Conservation (phyloP, 1,140 invertebrate species). For the Hylaeus anthracinus region DNA sequence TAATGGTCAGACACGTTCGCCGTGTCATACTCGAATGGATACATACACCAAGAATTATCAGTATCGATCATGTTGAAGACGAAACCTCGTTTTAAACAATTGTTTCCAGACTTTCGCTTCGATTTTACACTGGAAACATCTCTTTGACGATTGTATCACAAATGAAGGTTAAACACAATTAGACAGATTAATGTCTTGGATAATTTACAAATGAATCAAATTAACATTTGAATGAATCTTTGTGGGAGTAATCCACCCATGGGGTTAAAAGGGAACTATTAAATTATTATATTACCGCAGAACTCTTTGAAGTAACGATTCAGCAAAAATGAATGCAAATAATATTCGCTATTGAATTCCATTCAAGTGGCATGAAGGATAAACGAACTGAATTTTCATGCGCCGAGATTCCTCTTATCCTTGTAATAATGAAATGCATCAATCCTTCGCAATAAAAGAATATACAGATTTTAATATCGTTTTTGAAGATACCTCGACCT, state of each 20-base stretch:
- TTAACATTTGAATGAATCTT: background rate
- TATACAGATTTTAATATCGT: conserved; percentile 14
- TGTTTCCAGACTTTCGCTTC: too few relatives aligned
- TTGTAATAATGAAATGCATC: conserved; percentile 7
- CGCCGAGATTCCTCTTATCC: background rate
- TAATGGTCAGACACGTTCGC: too few relatives aligned
- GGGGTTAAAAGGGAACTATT: background rate
- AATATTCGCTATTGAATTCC: conserved; percentile 12
- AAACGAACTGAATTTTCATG: conserved; percentile 3
- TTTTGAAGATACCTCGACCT: background rate
- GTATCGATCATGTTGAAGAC: too few relatives aligned
- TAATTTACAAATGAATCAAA: background rate
- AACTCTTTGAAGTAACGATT: background rate
- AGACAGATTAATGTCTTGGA: too few relatives aligned
- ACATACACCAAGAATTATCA: too few relatives aligned
- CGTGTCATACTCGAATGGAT: too few relatives aligned
- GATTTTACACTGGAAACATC: too few relatives aligned
- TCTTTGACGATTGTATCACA: too few relatives aligned
- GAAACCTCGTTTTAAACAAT: too few relatives aligned
- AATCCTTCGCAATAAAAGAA: background rate
- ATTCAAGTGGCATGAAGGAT: background rate
- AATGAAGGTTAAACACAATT: too few relatives aligned
- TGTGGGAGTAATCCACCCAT: background rate
- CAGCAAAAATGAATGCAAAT: background rate
- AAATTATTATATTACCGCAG: background rate